These are phyloP conservation scores for Microhierax caerulescens DNA, from an alignment of 2,797 vertebrate genomes.

Conservation along the genomic window DNA sequence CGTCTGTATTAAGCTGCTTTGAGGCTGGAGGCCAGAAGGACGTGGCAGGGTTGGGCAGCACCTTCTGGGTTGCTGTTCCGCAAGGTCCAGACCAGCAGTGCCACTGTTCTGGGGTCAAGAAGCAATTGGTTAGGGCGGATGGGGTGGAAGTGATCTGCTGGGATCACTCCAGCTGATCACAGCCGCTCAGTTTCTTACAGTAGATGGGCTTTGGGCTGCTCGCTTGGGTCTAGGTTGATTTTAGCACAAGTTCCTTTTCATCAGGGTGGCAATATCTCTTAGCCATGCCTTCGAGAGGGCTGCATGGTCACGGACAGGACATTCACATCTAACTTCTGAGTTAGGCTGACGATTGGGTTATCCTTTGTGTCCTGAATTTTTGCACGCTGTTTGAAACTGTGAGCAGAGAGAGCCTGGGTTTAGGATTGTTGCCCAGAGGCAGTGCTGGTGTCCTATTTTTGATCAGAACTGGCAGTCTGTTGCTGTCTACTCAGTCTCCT, in stretches of 20 bases:
- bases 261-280: neutral
- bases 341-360: neutral
- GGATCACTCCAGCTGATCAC: accelerated
- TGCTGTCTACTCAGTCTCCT: neutral
- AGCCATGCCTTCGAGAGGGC: neutral
- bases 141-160: neutral
- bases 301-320: neutral
- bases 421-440: neutral
- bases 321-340: neutral
- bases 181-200: neutral
- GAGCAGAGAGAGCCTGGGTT: neutral
- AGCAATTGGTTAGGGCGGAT: neutral
- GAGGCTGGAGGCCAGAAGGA: neutral
- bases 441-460: neutral
- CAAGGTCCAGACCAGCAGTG: neutral
- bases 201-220: neutral
- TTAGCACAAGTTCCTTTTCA: neutral
- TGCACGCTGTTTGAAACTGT: neutral
- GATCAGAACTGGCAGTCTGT: neutral
- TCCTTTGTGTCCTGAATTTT: neutral
- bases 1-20: neutral
- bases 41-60: accelerated
- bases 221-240: neutral
- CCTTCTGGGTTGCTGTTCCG: accelerated
- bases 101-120: neutral